Conservation (phyloP, 2,888 invertebrate species). For the Cetonia aurata region DNA sequence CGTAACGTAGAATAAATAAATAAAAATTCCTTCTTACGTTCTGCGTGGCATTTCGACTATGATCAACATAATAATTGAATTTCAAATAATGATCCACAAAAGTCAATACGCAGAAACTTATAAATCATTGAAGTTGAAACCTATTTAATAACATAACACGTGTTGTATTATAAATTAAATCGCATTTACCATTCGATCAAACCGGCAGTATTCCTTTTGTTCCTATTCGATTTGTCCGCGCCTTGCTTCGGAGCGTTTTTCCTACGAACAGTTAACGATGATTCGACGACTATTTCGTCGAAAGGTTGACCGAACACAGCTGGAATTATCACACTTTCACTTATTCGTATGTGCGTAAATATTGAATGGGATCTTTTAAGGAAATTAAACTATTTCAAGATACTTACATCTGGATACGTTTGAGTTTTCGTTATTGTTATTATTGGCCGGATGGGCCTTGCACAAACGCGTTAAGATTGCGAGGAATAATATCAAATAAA, state of each 20-base stretch:
- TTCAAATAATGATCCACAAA: background rate
- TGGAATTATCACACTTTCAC: slow-evolving; percentile 50
- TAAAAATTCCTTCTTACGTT: slow-evolving; percentile 17
- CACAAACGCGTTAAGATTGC: slow-evolving; percentile 34
- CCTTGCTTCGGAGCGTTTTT: slow-evolving; percentile 54
- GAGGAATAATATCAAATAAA: slow-evolving; percentile 46
- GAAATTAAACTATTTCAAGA: background rate
- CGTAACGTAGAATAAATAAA: slow-evolving; percentile 26
- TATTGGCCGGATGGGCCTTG: slow-evolving; percentile 43
- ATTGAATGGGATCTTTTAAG: too few relatives aligned
- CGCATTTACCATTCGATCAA: slow-evolving; percentile 12
- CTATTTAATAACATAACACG: too few relatives aligned
- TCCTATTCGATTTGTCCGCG: background rate
- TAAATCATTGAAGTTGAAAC: too few relatives aligned
- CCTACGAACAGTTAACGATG: slow-evolving; percentile 66
- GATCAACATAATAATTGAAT: background rate
- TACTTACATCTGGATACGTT: slow-evolving; percentile 50
- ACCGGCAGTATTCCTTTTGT: slow-evolving; percentile 2
- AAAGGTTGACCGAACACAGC: slow-evolving; percentile 61
- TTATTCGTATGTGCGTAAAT: too few relatives aligned
- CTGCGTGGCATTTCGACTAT: slow-evolving; percentile 12
- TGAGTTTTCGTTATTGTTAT: slow-evolving; percentile 44
- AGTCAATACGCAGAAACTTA: too few relatives aligned
- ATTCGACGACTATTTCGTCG: slow-evolving; percentile 69
- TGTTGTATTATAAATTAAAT: slow-evolving; percentile 3